Evolutionary conservation across 2,113 vertebrate genomes (phyloP).

Genomic region (Thunnus thynnus): DNA sequence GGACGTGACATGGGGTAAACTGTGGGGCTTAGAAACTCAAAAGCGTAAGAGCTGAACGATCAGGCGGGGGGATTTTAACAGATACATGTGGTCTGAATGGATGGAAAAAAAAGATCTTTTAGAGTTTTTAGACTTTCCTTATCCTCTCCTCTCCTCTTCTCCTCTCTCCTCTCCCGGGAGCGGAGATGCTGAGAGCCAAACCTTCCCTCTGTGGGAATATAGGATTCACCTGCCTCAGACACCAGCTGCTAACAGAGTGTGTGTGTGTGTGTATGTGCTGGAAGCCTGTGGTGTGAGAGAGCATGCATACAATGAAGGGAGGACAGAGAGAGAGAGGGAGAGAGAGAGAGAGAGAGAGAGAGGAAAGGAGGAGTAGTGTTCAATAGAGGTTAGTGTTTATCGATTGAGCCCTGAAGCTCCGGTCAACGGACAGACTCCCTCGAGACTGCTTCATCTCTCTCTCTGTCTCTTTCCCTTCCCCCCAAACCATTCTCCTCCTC

Average conservation of each 20-base stretch:
- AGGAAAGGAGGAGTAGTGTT: slow-evolving; percentile 78
- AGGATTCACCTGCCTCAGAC: slow-evolving; percentile 82
- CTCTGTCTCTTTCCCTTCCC: slow-evolving; percentile 59
- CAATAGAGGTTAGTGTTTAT: slow-evolving; percentile 90
- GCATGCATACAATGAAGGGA: slow-evolving; percentile 70
- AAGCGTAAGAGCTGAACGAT: slow-evolving; percentile 35
- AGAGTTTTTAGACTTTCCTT: neutral
- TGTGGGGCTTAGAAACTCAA: slow-evolving; percentile 55
- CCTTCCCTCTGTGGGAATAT: slow-evolving; percentile 78
- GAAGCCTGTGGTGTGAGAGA: slow-evolving; percentile 69
- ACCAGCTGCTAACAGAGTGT: slow-evolving; percentile 75
- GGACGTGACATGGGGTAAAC: slow-evolving; percentile 74
- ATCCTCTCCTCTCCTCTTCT: slow-evolving; percentile 10
- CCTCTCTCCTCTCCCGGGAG: neutral
- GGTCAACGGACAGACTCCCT: slow-evolving; percentile 85
- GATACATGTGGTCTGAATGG: slow-evolving; percentile 7
- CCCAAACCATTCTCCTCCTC: slow-evolving; percentile 46
- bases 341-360: slow-evolving; percentile 48
- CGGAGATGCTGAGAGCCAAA: slow-evolving; percentile 70
- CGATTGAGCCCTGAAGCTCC: slow-evolving; percentile 84
- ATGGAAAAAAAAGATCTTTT: neutral
- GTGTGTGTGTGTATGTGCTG: slow-evolving; percentile 34
- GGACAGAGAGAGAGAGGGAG: slow-evolving; percentile 53
- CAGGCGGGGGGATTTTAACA: slow-evolving; percentile 30
- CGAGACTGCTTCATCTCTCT: slow-evolving; percentile 79